Evolutionary conservation across 2,113 vertebrate species (phyloP).

Genomic region (Centropristis striata): DNA sequence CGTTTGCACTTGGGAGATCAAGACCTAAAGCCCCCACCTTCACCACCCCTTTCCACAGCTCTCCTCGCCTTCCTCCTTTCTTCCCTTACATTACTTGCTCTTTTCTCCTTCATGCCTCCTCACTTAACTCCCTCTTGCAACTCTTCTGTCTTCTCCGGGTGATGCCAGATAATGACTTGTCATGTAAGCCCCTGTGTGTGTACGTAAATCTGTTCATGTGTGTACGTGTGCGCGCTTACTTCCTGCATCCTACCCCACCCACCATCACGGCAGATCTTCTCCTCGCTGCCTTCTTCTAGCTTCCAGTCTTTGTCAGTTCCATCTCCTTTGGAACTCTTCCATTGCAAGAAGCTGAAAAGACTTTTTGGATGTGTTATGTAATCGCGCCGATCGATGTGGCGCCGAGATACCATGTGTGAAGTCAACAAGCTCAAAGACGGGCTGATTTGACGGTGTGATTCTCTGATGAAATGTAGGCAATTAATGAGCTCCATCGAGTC

Average conservation of each 20-base stretch:
- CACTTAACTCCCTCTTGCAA: slow-evolving; percentile 54
- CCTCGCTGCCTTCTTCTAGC: slow-evolving; percentile 45
- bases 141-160: slow-evolving; percentile 46
- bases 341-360: slow-evolving; percentile 39
- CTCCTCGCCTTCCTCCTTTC: slow-evolving; percentile 22
- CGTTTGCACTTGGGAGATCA: slow-evolving; percentile 36
- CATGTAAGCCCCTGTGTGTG: slow-evolving; percentile 50
- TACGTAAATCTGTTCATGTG: slow-evolving; percentile 16
- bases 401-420: slow-evolving; percentile 45
- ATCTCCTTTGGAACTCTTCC: slow-evolving; percentile 56
- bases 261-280: slow-evolving; percentile 22
- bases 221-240: neutral
- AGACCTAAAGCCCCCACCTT: slow-evolving; percentile 1
- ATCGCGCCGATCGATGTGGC: slow-evolving; percentile 42
- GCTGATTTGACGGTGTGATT: slow-evolving; percentile 47
- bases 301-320: slow-evolving; percentile 49
- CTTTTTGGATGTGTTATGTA: slow-evolving; percentile 51
- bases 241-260: slow-evolving; percentile 24
- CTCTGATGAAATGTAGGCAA: slow-evolving; percentile 36
- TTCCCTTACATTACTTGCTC: slow-evolving; percentile 4
- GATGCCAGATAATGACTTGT: slow-evolving; percentile 72
- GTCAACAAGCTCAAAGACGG: slow-evolving; percentile 64
- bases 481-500: slow-evolving; percentile 15
- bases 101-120: slow-evolving; percentile 43
- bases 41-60: neutral